Evolutionary conservation across 2,888 invertebrate genomes (phyloP), one percentile per base, ranked within the genome.

Genomic region (Drosophila lacicola): DNA sequence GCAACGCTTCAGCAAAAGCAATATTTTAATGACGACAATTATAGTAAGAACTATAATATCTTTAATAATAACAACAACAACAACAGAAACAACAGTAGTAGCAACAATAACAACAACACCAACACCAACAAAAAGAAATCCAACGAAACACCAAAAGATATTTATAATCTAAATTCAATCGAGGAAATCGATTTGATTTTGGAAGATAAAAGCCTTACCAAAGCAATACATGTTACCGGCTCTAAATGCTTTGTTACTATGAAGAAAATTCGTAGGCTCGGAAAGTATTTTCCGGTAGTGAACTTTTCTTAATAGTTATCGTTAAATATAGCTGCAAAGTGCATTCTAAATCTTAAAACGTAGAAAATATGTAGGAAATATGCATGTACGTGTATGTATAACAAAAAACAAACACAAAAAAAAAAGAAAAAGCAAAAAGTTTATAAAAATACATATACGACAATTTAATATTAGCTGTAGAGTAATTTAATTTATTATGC

Each of bases 241-340:
- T 91, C 92, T 80, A 92, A 92, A 89, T 91, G 90, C 83, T 90
- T 91, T 83, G 90, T 91, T 63, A 90, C 91, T 79, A 89, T 93
- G 93, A 85, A 94, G 93, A 91, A 95, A 94, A 90, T 94, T 94
- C 91, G 93, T 94, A 92, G 95, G 78, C 92, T 95, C 45, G 95
- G 95, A 47, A 94, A 95, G 67, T 95, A 95, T 84, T 95, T 95
- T 90, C 95, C 95, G 69, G 94, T 95, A 75, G 90, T 91, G 74
- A 91, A 91, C 79, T 91, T 91, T 82, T 91, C 92, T 83, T 72
- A 70, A 74, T 75, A 75, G 74, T 70, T 60, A 78, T 58, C 70
- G 58, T 78, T 66, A 50, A 64, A 65, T 60, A 72, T 63, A 78
- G 65, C 70, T 77, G 75, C 72, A 82, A 65, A 88, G 82, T 88